Percentiles rank a stretch among this genome's conserved stretches.
These are phyloP conservation scores for Megaceryle torquata DNA, from an alignment of 2,113 vertebrate species.

Conservation along the genomic window DNA sequence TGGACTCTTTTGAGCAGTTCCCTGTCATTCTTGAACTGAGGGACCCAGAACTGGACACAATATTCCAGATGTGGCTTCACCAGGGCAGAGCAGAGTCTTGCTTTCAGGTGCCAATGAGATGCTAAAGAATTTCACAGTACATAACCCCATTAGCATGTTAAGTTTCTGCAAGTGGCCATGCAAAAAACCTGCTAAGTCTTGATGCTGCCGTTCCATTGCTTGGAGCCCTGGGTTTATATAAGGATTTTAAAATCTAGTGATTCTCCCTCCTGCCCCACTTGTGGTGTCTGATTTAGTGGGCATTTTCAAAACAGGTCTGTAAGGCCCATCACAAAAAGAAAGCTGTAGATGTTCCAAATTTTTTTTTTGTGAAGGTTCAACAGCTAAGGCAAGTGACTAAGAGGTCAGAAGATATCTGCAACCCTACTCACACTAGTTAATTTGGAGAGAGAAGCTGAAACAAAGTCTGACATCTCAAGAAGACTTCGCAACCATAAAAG, in stretches of 20 bases:
- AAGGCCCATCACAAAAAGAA: background rate
- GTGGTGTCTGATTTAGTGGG: background rate
- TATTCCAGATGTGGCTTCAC: no score
- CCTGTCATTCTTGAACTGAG: no score
- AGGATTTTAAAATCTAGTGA: background rate
- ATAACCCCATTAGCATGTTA: background rate
- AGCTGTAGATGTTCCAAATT: background rate
- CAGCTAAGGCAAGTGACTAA: background rate
- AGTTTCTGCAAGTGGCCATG: background rate
- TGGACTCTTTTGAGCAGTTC: no score
- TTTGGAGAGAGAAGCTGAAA: background rate
- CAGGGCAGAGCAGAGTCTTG: background rate
- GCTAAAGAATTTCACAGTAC: background rate
- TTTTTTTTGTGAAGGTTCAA: background rate
- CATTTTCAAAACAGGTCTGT: background rate
- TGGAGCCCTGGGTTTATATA: background rate
- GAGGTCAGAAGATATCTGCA: background rate
- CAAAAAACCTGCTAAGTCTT: background rate
- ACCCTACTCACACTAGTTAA: rapidly evolving
- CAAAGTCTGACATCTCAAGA: background rate
- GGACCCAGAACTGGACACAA: no score
- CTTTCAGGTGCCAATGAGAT: background rate
- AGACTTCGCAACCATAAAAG: background rate
- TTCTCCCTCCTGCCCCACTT: background rate
- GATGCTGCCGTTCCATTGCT: background rate